Conservation (phyloP, 2,888 invertebrate species). For the Apodemia mormo region DNA sequence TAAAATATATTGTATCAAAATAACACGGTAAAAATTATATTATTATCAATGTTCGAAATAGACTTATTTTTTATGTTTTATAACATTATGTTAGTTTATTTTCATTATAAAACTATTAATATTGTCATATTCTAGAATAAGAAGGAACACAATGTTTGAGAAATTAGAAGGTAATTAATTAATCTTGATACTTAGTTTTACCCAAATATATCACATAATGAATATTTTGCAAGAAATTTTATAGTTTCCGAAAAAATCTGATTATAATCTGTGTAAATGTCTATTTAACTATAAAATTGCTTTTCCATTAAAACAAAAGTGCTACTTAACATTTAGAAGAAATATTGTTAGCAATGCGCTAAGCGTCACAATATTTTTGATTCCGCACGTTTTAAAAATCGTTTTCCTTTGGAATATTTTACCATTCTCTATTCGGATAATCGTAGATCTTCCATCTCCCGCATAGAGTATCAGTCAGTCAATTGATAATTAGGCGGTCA, state of each 20-base stretch:
- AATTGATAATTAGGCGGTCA: slow-evolving; percentile 81
- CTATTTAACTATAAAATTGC: background rate
- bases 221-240: background rate
- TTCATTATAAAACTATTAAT: too few relatives aligned
- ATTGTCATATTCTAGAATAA: background rate
- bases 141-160: background rate
- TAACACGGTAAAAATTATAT: slow-evolving; percentile 3
- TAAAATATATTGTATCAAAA: background rate
- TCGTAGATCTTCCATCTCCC: background rate
- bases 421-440: background rate
- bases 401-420: background rate
- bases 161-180: background rate
- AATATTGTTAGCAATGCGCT: background rate
- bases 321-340: background rate
- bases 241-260: background rate
- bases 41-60: background rate
- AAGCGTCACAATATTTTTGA: background rate
- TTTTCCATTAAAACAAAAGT: background rate
- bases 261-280: background rate
- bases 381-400: background rate
- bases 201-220: background rate
- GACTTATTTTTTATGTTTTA: too few relatives aligned
- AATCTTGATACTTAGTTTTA: background rate
- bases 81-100: too few relatives aligned
- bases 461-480: background rate